Evolutionary conservation across 2,113 vertebrate species (phyloP), one percentile per base, ranked within the genome.

Genomic region (Azemiops feae): DNA sequence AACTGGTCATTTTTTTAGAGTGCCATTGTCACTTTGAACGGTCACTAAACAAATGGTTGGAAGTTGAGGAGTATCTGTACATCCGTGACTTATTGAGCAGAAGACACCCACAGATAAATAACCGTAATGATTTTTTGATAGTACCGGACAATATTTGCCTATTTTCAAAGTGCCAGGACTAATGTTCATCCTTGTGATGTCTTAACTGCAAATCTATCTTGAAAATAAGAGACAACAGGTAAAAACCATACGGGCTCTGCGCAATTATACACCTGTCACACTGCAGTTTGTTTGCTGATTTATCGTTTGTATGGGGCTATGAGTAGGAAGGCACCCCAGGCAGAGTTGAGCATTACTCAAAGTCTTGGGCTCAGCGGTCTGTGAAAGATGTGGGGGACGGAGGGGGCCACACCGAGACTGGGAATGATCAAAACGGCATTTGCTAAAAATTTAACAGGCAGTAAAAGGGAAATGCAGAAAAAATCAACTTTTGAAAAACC

Each of bases 131-230:
- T 92, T 39, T 55, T 81, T 85, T 11, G 11, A 85, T 39, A 47
- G 12, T 25, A 34, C 7, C 34, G 10, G 4, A 34, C 12, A 34
- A 45, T 55, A 47, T 14, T 55, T 55, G 43, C 18, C 16, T 47
- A 20, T 53, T 27, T 0, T 91, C 92, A 34, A 34, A 34, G 52
- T 85, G 57, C 25, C 20, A 52, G 23, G 47, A 1, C 39, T 69
- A 30, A 20, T 0, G 22, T 54, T 0, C 23, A 55, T 85, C 86
- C 57, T 52, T 27, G 10, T n/a, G 93, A 91, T 0, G 0, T 43
- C 89, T 91, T 85, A 91, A 89, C 85, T 55, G 45, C 54, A 89
- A 43, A 92, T 93, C 30, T 34, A 4, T 69, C 92, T 69, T 53
- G 87, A 55, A 55, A 27, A 90, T 91, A 92, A 94, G 3, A 93